Evolutionary conservation across 1,140 invertebrate genomes (phyloP).

Genomic region (Drosophila ficusphila): DNA sequence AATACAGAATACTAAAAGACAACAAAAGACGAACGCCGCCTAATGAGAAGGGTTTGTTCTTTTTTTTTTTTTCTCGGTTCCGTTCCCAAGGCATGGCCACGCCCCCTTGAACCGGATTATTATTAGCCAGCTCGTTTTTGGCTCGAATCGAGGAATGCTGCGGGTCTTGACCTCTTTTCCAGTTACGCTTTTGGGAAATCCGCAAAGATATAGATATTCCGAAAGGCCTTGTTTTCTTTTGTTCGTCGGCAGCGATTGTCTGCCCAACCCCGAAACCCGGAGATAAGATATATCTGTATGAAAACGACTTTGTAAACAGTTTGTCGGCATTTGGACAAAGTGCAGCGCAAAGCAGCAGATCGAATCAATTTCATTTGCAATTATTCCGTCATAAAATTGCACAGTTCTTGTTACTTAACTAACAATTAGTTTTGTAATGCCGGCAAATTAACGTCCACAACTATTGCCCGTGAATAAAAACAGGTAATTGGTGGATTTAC

Average conservation of each 20-base stretch:
- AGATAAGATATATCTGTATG: conserved; percentile 40
- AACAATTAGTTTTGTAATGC: conserved; percentile 26
- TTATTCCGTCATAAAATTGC: conserved; percentile 32
- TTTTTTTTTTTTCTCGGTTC: background rate
- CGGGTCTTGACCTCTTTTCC: conserved; percentile 49
- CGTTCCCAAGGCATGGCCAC: conserved; percentile 31
- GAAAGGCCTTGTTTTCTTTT: conserved; percentile 31
- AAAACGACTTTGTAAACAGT: conserved; percentile 33
- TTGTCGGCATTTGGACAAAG: conserved; percentile 48
- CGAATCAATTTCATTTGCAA: conserved; percentile 44
- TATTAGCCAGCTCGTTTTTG: conserved; percentile 38
- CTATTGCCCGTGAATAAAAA: background rate
- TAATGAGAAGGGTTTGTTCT: conserved; percentile 38
- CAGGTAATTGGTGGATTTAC: background rate
- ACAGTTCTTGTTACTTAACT: conserved; percentile 28
- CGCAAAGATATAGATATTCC: conserved; percentile 44
- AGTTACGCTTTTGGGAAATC: conserved; percentile 35
- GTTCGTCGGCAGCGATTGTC: conserved; percentile 12
- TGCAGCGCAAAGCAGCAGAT: conserved; percentile 40
- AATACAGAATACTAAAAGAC: conserved; percentile 40
- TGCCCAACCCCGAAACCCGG: conserved; percentile 17
- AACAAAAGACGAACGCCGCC: conserved; percentile 20
- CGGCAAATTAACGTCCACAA: conserved; percentile 26
- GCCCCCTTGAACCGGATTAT: conserved; percentile 48
- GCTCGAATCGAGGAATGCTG: conserved; percentile 34